These are phyloP conservation scores for Lithobates pipiens DNA, from an alignment of 2,797 vertebrate genomes.

Conservation along the genomic window DNA sequence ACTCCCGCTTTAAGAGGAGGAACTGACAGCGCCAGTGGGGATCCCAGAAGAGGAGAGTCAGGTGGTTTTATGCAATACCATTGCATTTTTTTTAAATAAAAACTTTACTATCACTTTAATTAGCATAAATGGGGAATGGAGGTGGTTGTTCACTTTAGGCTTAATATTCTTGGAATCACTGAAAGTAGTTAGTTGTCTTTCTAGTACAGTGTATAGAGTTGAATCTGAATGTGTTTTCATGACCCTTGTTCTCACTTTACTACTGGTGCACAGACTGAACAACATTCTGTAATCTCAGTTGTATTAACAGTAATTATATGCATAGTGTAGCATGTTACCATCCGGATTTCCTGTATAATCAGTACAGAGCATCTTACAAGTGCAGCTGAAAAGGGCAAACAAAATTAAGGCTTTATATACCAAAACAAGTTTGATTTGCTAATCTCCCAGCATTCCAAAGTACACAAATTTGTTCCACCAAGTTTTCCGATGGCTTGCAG, in stretches of 20 bases:
- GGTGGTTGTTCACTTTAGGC: no score
- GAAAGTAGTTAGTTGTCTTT: no score
- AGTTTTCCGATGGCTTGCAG: conserved; percentile 93
- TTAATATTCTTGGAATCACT: no score
- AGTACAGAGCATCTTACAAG: conserved; percentile 80
- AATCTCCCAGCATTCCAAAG: conserved; percentile 86
- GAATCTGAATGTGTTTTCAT: conserved; percentile 77
- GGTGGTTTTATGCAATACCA: no score
- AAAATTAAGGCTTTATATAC: conserved; percentile 86
- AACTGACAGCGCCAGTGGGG: no score
- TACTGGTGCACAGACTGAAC: conserved; percentile 78
- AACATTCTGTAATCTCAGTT: conserved; percentile 77
- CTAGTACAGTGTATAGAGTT: conserved; percentile 71
- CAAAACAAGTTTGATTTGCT: conserved; percentile 85
- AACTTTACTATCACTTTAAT: no score
- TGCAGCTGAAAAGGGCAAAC: conserved; percentile 84
- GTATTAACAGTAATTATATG: conserved; percentile 85
- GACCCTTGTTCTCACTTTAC: conserved; percentile 71
- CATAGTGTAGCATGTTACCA: conserved; percentile 85
- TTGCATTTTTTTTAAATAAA: no score
- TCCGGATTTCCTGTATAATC: conserved; percentile 83
- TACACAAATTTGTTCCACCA: conserved; percentile 96
- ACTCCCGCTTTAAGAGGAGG: no score
- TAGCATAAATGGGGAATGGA: no score
- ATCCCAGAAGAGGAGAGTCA: no score